Base-by-base conservation (phyloP, 2,113 vertebrate species). In the Smithornis capensis region DNA sequence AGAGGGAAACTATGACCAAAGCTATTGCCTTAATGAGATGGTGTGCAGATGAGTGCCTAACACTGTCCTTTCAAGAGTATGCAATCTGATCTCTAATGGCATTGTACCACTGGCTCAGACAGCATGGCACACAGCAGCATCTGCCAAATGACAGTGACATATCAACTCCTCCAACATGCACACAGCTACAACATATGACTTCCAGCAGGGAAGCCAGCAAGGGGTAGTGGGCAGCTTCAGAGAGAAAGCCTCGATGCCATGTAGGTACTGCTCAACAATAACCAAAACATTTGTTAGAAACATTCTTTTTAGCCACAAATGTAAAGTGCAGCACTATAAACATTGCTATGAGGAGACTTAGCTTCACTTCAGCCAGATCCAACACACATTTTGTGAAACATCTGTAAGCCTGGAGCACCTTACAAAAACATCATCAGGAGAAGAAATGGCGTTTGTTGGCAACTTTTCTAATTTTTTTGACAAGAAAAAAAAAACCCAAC, bases 151-250 rank as follows among this genome's bases (percentile, higher is more conserved):
- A 40, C 8, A 53, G 15, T 57, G 28, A 82, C 24, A 73, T 24
- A 57, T 5, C 16, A 78, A n/a, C 12, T 64, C 33, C 44, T 14
- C 13, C n/a, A 2, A 83, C 2, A 4, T 1, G 4, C 35, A 60
- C 13, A 42, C n/a, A 50, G 55, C 16, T 57, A 21, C 28, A 24
- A 59, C 9, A 38, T 31, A 55, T 3, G 14, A 24, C 33, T 74
- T 10, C 1, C 22, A 62, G 49, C 7, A 10, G 0, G 40, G 49
- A 89, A 77, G n/a, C 17, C 2, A 1, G 19, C 0, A 4, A 40
- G 19, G 12, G 10, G 4, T 4, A 77, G 13, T 12, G 10, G 21
- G 37, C n/a, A 69, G 33, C 29, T 78, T 90, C 24, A 82, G 27
- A 5, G 2, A 78, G 21, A 45, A 88, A 70, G n/a, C 4, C 12